These are phyloP conservation scores for Eurypyga helias DNA, from an alignment of 2,113 vertebrate species.

Conservation along the genomic window DNA sequence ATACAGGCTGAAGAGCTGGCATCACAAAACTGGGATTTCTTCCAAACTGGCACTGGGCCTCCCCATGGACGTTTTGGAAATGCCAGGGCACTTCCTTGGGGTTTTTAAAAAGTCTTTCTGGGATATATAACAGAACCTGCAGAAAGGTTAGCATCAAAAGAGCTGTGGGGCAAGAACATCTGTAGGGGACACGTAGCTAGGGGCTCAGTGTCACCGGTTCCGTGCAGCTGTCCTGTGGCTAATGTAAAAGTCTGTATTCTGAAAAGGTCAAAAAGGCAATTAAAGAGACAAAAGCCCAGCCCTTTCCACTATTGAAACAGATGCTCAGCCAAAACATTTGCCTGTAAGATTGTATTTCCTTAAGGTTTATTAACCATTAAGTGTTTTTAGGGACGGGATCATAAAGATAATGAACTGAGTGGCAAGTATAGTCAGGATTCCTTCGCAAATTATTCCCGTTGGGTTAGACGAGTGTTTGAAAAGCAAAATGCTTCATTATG, in stretches of 20 bases:
- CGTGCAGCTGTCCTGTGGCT: slow-evolving; percentile 7
- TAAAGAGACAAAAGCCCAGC: slow-evolving; percentile 51
- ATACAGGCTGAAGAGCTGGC: slow-evolving; percentile 8
- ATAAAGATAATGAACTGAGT: slow-evolving; percentile 25
- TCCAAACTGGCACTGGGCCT: background rate
- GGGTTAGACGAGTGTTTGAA: background rate
- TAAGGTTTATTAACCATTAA: slow-evolving; percentile 53
- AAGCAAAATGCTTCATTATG: background rate
- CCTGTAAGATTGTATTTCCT: slow-evolving; percentile 39
- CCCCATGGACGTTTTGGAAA: slow-evolving; percentile 9
- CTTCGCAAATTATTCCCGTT: background rate
- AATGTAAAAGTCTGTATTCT: slow-evolving; percentile 20
- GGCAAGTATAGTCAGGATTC: background rate
- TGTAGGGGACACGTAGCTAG: background rate
- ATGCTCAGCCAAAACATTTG: slow-evolving; percentile 38
- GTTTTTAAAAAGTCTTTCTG: background rate
- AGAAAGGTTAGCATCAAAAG: slow-evolving; percentile 57
- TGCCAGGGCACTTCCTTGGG: background rate
- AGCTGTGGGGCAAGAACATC: background rate
- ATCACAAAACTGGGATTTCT: slow-evolving; percentile 13
- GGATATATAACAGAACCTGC: background rate
- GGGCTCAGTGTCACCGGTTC: background rate
- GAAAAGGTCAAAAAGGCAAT: slow-evolving; percentile 64
- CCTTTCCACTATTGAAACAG: background rate
- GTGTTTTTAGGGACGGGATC: background rate